These are phyloP conservation scores for Acronicta leporina DNA, from an alignment of 2,888 invertebrate species.

Conservation along the genomic window DNA sequence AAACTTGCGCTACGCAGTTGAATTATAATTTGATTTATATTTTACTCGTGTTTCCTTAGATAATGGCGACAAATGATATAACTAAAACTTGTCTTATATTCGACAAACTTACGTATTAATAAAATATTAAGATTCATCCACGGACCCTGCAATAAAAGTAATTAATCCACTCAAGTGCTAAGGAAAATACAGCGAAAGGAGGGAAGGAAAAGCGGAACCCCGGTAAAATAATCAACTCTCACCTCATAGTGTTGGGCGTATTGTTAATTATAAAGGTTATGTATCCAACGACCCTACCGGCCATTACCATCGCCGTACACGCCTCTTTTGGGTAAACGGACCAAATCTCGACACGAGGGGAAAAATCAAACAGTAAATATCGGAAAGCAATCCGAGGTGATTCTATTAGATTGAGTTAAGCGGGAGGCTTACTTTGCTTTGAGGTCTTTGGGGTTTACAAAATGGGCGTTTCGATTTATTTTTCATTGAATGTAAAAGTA, in stretches of 20 bases:
- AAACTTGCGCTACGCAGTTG: slow-evolving; percentile 77
- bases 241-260: slow-evolving; percentile 57
- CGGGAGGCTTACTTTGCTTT: slow-evolving; percentile 71
- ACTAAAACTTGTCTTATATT: slow-evolving; percentile 14
- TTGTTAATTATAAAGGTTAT: slow-evolving; percentile 84
- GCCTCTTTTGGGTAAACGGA: slow-evolving; percentile 83
- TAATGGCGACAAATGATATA: slow-evolving; percentile 34
- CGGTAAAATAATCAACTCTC: slow-evolving; percentile 65
- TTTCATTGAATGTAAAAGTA: slow-evolving; percentile 50
- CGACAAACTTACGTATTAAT: slow-evolving; percentile 25
- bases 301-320: slow-evolving; percentile 80
- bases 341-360: slow-evolving; percentile 83
- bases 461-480: slow-evolving; percentile 65
- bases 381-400: slow-evolving; percentile 86
- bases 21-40: slow-evolving; percentile 65
- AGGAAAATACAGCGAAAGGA: slow-evolving; percentile 45
- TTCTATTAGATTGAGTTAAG: slow-evolving; percentile 87
- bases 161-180: slow-evolving; percentile 52
- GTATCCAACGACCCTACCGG: slow-evolving; percentile 76
- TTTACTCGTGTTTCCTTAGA: slow-evolving; percentile 36
- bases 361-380: slow-evolving; percentile 88
- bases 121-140: slow-evolving; percentile 21
- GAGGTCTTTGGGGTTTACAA: slow-evolving; percentile 66
- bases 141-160: slow-evolving; percentile 46
- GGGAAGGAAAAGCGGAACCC: slow-evolving; percentile 57